Evolutionary conservation across 2,113 vertebrate genomes (phyloP).

Genomic region (Daboia siamensis): DNA sequence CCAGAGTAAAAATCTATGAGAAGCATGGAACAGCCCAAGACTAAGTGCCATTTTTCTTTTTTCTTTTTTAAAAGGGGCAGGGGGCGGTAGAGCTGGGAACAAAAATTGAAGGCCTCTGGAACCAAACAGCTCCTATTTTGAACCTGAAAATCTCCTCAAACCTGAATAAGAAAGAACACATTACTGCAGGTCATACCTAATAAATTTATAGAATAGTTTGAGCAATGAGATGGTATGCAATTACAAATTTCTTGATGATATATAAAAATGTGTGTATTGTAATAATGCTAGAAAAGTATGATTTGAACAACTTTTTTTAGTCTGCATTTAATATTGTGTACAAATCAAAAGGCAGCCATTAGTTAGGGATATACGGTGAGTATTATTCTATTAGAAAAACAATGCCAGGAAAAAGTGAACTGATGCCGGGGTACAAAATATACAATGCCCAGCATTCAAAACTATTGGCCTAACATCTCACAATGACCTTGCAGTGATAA

Average conservation of each 20-base stretch:
- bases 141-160: neutral
- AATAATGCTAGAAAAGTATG: neutral
- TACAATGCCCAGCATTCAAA: neutral
- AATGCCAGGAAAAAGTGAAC: neutral
- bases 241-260: neutral
- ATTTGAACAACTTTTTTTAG: neutral
- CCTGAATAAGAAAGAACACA: neutral
- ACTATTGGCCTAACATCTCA: neutral
- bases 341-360: neutral
- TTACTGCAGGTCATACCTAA: neutral
- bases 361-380: neutral
- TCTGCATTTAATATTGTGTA: neutral
- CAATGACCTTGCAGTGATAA: neutral
- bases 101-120: neutral
- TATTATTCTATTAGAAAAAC: neutral
- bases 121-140: neutral
- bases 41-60: neutral
- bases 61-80: neutral
- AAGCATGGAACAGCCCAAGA: neutral
- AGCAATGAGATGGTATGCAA: neutral
- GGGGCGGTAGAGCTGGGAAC: neutral
- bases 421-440: neutral
- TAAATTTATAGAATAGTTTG: neutral
- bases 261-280: neutral
- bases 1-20: neutral